These are phyloP conservation scores for Jaculus jaculus DNA, from an alignment of 2,113 vertebrate species.

Conservation along the genomic window DNA sequence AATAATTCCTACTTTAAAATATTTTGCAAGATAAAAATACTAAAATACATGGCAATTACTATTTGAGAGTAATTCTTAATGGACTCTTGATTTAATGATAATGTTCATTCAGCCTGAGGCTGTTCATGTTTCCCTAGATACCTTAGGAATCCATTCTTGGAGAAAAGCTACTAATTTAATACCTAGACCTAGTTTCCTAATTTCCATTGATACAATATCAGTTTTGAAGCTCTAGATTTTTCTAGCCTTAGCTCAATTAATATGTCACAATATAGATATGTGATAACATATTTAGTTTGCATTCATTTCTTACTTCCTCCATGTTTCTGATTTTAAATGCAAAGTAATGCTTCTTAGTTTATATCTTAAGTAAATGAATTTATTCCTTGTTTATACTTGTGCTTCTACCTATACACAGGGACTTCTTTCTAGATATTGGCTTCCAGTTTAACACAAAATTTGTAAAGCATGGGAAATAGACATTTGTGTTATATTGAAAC, in stretches of 20 bases:
- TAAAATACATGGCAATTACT: neutral
- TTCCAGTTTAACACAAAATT: neutral
- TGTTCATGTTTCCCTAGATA: neutral
- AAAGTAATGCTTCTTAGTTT: neutral
- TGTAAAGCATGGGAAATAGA: neutral
- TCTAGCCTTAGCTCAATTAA: neutral
- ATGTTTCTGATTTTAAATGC: constrained; percentile 53
- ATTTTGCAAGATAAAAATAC: neutral
- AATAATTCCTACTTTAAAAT: constrained; percentile 30
- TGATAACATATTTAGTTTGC: neutral
- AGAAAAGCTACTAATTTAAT: neutral
- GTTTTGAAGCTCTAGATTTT: neutral
- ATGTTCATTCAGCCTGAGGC: neutral
- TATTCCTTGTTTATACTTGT: neutral
- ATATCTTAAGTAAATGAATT: constrained; percentile 36
- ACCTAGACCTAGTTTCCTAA: neutral
- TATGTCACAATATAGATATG: neutral
- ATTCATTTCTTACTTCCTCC: neutral
- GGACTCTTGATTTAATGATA: constrained; percentile 35
- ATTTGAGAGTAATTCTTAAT: constrained; percentile 23
- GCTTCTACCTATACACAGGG: neutral
- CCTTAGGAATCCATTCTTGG: neutral
- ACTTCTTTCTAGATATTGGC: constrained; percentile 3
- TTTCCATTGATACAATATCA: neutral
- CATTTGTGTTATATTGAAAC: neutral